A percentile compares a stretch with the other conserved stretches of the same genome.
Conservation (phyloP, 2,797 vertebrate genomes). For the Crax fasciolata region DNA sequence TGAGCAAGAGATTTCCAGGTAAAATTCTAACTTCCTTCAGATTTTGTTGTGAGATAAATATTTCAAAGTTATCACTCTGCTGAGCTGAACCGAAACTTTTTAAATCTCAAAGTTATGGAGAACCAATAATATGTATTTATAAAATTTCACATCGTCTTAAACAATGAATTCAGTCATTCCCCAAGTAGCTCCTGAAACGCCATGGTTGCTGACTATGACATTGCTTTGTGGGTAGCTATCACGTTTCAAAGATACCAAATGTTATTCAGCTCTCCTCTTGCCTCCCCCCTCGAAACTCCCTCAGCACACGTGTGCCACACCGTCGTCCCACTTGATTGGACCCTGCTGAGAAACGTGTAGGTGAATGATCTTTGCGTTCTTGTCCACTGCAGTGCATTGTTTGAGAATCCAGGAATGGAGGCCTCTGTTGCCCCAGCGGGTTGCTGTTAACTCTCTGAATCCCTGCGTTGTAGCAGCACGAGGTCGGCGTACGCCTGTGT, state of each 20-base stretch:
- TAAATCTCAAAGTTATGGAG: neutral
- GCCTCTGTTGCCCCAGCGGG: conserved; percentile 13
- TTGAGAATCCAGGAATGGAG: conserved; percentile 48
- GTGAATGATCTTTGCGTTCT: conserved; percentile 85
- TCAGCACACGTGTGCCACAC: conserved; percentile 78
- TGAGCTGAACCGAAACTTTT: neutral
- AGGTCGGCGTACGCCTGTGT: conserved; percentile 12
- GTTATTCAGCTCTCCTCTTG: conserved; percentile 74
- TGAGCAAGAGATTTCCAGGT: neutral
- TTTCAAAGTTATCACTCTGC: neutral
- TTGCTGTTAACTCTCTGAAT: conserved; percentile 43
- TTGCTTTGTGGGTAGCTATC: conserved; percentile 84
- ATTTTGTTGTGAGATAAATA: neutral
- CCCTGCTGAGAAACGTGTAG: conserved; percentile 76
- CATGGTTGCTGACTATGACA: conserved; percentile 69
- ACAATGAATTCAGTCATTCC: conserved; percentile 36
- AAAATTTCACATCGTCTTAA: neutral
- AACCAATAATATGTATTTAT: accelerated
- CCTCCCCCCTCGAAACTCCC: conserved; percentile 73
- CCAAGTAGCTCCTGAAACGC: conserved; percentile 73
- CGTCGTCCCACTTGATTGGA: conserved; percentile 81
- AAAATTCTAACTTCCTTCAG: neutral
- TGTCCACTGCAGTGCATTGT: conserved; percentile 45
- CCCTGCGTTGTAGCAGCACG: neutral
- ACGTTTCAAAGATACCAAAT: conserved; percentile 85